Conservation (phyloP, 2,888 invertebrate species). For the Azorinus chamasolen region DNA sequence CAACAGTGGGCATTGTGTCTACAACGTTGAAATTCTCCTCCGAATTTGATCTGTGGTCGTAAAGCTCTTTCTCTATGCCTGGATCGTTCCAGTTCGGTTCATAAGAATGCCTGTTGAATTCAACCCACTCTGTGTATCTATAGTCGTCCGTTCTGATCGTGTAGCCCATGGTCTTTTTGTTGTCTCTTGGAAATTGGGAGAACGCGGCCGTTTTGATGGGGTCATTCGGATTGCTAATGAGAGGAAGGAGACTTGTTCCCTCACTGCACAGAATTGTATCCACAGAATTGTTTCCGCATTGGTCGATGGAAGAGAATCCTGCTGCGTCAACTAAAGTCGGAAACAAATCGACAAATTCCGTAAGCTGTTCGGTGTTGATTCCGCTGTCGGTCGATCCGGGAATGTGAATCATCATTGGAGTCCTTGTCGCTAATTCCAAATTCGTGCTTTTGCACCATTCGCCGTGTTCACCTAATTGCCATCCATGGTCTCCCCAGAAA, state of each 20-base stretch:
- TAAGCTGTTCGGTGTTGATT: slow-evolving; percentile 49
- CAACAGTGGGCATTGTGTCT: slow-evolving; percentile 78
- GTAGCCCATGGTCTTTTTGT: slow-evolving; percentile 25
- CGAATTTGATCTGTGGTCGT: slow-evolving; percentile 60
- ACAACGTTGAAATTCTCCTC: slow-evolving; percentile 63
- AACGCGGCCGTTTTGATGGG: slow-evolving; percentile 50
- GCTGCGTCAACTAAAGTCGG: slow-evolving; percentile 75
- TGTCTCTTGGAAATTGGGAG: slow-evolving; percentile 34
- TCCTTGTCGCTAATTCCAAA: slow-evolving; percentile 72
- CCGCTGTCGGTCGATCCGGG: slow-evolving; percentile 59
- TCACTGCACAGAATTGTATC: slow-evolving; percentile 59
- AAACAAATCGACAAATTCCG: slow-evolving; percentile 74
- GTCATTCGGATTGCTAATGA: slow-evolving; percentile 46
- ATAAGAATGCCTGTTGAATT: slow-evolving; percentile 50
- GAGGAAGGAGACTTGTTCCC: slow-evolving; percentile 66
- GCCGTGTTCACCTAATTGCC: slow-evolving; percentile 77
- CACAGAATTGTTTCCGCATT: slow-evolving; percentile 59
- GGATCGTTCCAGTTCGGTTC: slow-evolving; percentile 51
- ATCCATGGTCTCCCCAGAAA: slow-evolving; percentile 76
- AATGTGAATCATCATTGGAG: slow-evolving; percentile 74
- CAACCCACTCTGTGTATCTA: slow-evolving; percentile 74
- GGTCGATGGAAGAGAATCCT: slow-evolving; percentile 48
- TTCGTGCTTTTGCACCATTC: slow-evolving; percentile 75
- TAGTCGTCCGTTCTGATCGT: slow-evolving; percentile 48
- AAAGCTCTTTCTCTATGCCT: slow-evolving; percentile 73